Base-by-base conservation (phyloP, 1,140 invertebrate genomes). In the Lanistes nyassanus region DNA sequence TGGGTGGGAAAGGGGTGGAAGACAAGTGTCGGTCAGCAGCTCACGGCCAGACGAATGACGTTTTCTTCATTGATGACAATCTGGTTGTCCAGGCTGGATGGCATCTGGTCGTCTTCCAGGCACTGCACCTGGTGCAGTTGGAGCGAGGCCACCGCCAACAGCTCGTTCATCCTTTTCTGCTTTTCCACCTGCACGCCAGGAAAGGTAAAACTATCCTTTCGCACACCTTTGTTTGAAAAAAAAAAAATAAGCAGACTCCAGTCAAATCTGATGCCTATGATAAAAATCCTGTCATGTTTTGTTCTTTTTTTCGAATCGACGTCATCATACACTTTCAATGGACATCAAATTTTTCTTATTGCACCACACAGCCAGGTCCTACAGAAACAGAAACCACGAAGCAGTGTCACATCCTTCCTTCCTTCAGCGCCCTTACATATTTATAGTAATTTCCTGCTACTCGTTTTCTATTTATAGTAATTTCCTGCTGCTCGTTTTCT, bases 41-140 rank as follows among this genome's bases (percentile, higher is more conserved):
- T n/a, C 23, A 72, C 70, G 36, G 42, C 55, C 42, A 72, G 56
- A 3, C 70, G 70, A 26, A 58, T 4, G 23, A 72, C 5, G 13
- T 72, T 55, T 6, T 37, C 21, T 39, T 72, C 70, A 55, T 36
- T 53, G 34, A 72, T 31, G 55, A 37, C 9, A 3, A 72, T 53
- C n/a, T 60, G 29, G 23, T 72, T 37, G 21, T n/a, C 56, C 51
- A 72, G 23, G 56, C 16, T 26, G 11, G 16, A 3, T 34, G 56
- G 56, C 70, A 56, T 31, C 11, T 51, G 29, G 7, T 39, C 19
- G 21, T 37, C 55, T 7, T 37, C 31, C 13, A 72, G 23, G 56
- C 70, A 72, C 70, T 72, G 34, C 29, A 72, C 31, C 70, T 72
- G 70, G 70, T 72, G 70, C 4, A 58, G 56, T 7, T 72, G 70